phyloP scores from a whole-genome alignment of 92 coral and sea anemone genomes.

The Parazoanthus atlanticus region DNA sequence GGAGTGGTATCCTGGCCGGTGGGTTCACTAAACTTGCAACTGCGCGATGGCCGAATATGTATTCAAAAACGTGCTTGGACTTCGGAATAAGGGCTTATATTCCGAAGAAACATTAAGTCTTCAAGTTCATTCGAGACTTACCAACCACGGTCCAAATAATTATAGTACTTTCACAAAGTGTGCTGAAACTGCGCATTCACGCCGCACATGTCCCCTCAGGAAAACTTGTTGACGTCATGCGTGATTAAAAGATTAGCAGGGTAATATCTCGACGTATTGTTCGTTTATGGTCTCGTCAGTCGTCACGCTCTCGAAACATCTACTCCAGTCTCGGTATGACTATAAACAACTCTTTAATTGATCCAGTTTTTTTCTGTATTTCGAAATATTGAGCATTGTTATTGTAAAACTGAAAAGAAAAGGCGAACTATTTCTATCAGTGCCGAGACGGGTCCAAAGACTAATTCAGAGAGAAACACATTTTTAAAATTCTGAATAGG shows the following conservation, averaged over 20 bases:
- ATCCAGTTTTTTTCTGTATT: neutral
- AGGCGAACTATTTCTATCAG: neutral
- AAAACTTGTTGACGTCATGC: slow-evolving; percentile 16
- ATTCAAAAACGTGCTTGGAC: neutral
- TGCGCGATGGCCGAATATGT: too few relatives aligned
- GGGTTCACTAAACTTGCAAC: neutral
- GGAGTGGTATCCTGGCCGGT: too few relatives aligned
- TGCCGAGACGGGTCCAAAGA: too few relatives aligned
- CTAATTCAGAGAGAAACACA: neutral
- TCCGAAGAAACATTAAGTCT: neutral
- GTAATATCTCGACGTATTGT: neutral
- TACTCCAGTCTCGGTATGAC: neutral
- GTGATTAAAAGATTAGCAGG: neutral
- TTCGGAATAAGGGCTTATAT: neutral
- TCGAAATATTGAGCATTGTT: too few relatives aligned
- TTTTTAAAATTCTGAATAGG: neutral
- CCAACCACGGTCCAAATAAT: neutral
- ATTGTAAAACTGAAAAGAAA: neutral
- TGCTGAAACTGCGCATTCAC: slow-evolving; percentile 13
- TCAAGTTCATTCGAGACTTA: neutral
- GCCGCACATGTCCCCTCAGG: slow-evolving; percentile 4
- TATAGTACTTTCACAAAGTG: slow-evolving; percentile 23
- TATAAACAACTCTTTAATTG: too few relatives aligned
- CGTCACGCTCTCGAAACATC: neutral
- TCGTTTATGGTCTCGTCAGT: neutral